phyloP scores from a whole-genome alignment of 2,797 vertebrate species.

The Siniperca scherzeri region DNA sequence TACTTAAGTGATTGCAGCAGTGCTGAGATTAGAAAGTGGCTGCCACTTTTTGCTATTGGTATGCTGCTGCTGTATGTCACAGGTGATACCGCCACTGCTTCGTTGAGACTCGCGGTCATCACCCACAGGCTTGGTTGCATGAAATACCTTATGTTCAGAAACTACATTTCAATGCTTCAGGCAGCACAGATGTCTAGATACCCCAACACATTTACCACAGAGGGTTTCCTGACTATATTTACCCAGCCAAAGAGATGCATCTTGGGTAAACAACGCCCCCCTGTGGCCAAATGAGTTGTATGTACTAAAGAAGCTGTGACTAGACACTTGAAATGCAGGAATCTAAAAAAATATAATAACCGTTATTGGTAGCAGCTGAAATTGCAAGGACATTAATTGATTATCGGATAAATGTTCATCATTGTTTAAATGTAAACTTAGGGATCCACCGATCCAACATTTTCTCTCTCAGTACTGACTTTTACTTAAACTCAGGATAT shows the following conservation, averaged over 20 bases:
- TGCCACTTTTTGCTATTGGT: neutral
- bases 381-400: neutral
- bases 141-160: neutral
- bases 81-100: neutral
- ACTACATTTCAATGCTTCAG: neutral
- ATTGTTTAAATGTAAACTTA: neutral
- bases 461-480: neutral
- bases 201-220: too few species aligned
- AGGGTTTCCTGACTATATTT: neutral
- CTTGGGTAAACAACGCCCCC: neutral
- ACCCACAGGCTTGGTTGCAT: neutral
- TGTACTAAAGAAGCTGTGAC: neutral
- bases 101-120: neutral
- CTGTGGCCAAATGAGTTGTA: neutral
- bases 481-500: neutral
- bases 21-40: too few species aligned
- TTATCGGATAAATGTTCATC: neutral
- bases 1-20: neutral
- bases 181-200: neutral
- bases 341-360: neutral
- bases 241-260: neutral
- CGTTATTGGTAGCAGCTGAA: neutral
- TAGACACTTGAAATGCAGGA: neutral
- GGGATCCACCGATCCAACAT: neutral
- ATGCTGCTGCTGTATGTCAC: neutral